Base-by-base conservation (phyloP, 2,797 vertebrate genomes). In the Sphenopsis melanotis region DNA sequence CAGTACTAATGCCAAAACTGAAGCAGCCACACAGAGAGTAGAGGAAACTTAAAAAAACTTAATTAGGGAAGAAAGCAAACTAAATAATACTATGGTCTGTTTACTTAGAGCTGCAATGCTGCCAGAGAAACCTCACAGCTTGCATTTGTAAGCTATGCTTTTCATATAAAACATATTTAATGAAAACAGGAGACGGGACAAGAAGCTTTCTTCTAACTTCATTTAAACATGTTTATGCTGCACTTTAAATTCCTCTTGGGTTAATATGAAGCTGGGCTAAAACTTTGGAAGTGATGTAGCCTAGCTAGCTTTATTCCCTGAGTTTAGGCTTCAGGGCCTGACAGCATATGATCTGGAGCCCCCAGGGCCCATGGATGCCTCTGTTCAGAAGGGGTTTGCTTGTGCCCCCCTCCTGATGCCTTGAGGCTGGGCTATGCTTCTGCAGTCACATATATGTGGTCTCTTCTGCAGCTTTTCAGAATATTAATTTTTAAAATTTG, bases 21-120 rank as follows among this genome's bases (percentile, higher is more conserved):
- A 91, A 97, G 97, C 95, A 97, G 96, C 97, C 98, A 97, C 98
- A 98, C 97, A 98, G 97, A 97, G 96, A 93, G 96, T 82, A 94
- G 95, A 97, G 97, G 97, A 98, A 98, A 98, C 97, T 96, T 97
- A 63, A 92, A 97, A 97, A 98, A 97, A 97, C 88, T 95, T 98
- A 97, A 98, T 97, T 98, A 97, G 93, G 94, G 95, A 76, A 95
- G 94, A 98, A 98, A 97, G 94, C 96, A 98, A 98, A 97, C 96
- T 97, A 97, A 98, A 98, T 97, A 97, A 97, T 97, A 97, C 89
- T 94, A 96, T 89, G 89, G 94, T 91, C 93, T 96, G 94, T 97
- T 98, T 97, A 97, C 96, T 97, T 83, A 95, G 95, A 96, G 85
- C 91, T 95, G 87, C 91, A 91, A 50, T 87, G 77, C 89, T 95